Base-by-base conservation (phyloP, 1,140 invertebrate species). In the Gryon sp. region DNA sequence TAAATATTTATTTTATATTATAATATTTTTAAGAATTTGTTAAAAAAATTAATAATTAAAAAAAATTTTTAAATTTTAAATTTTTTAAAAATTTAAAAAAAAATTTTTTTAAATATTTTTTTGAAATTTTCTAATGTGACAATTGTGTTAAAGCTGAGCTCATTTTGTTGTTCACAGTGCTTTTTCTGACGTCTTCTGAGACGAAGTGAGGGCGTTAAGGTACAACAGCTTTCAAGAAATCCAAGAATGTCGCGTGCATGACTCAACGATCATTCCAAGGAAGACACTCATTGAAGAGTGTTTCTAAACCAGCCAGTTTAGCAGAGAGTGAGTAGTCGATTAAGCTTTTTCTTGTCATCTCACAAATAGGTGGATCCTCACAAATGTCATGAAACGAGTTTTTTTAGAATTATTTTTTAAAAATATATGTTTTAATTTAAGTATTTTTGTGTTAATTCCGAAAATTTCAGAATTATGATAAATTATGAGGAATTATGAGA, bases 201-300 rank as follows among this genome's bases (percentile, higher is more conserved):
- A 28, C 12, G 19, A 20, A 50, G 52, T 57, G 14, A 57, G 34
- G 32, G 65, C 32, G 50, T 36, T 34, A 57, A 57, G 41, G 34
- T 69, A 50, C 18, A 48, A 36, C 40, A 41, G 34, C 36, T 72
- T 48, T 72, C 24, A 62, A 72, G 46, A 57, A 34, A 36, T 52
- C 9, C 38, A 66, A 68, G 55, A 72, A 77, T 72, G 66, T 77
- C 46, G 62, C 41, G 66, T 77, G 75, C 43, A 77, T 72, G 75
- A 77, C 62, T 77, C 62, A 68, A 72, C 74, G 14, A 66, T 65
- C 74, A 16, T 48, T 45, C 24, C 52, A 8, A 62, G 45, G 53
- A 77, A 72, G 30, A 28, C 66, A 77, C 74, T 77, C 66, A 62
- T 66, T 55, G 16, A 60, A 43, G 66, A 77, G 74, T 77, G 66